Evolutionary conservation across 2,888 invertebrate genomes (phyloP), one percentile per base, ranked within the genome.

Genomic region (Chaetogeoica ovagalla): DNA sequence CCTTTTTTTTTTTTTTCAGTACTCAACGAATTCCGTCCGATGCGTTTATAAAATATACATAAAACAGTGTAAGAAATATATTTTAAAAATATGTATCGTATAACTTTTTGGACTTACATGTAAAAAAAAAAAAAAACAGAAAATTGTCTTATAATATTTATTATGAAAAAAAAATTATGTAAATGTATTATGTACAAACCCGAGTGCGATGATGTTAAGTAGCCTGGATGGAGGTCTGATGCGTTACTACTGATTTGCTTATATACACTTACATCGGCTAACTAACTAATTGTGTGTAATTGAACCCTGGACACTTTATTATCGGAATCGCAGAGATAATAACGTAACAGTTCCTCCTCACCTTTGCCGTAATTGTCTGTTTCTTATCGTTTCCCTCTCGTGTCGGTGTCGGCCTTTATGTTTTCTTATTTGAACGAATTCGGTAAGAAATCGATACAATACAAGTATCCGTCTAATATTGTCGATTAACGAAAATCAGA

Each of bases 241-340:
- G 17, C 8, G 66, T 59, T 19, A 75, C 75, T 19, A 75, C 75
- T 75, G 66, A 75, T 30, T 66, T 59, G 23, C 39, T 30, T 68
- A n/a, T n/a, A n/a, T n/a, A 59, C 59, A n/a, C 66, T 23, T 9
- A 13, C 43, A 43, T n/a, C 30, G 0, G 8, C 23, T 57, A 43
- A 43, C 66, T 59, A 37, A 23, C 66, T 57, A 59, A 66, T 30
- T 66, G 66, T 57, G 39, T 23, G 15, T 43, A 43, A 55, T 66
- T 75, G 75, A 75, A 75, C 75, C 66, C 66, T 75, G 75, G 57
- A 75, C 75, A 30, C 75, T 68, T 30, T 13, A n/a, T 8, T 68
- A 75, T 75, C 66, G 23, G 43, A 75, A 75, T 43, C 8, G n/a
- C 75, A 43, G 66, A 43, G 66, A 75, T 75, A 66, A 75, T 57